Conservation (phyloP, 2,888 invertebrate genomes). For the Invenusta paracnida region DNA sequence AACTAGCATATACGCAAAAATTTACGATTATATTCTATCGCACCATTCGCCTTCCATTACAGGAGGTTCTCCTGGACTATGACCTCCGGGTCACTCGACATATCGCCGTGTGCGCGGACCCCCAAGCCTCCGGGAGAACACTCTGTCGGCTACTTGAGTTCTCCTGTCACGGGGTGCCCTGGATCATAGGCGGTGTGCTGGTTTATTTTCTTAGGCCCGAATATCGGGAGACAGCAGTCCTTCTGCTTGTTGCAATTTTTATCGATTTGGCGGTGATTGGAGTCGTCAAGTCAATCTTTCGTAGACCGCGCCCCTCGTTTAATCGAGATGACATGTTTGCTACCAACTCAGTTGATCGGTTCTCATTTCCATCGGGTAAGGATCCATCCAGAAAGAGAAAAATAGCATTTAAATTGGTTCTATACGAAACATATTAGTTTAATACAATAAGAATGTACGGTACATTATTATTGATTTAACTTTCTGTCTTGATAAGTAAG, state of each 20-base stretch:
- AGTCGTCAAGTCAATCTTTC: neutral
- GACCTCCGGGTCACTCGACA: neutral
- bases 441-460: too few relatives aligned
- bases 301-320: neutral
- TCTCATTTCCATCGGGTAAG: constrained; percentile 40
- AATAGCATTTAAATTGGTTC: too few relatives aligned
- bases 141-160: constrained; percentile 11
- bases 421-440: too few relatives aligned
- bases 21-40: too few relatives aligned
- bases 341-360: constrained; percentile 32
- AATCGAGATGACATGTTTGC: constrained; percentile 19
- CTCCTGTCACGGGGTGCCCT: constrained; percentile 37
- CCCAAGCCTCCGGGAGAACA: neutral
- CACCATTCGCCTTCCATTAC: too few relatives aligned
- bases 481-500: neutral
- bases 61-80: neutral
- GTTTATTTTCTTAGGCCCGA: neutral
- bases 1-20: too few relatives aligned
- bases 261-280: constrained; percentile 30
- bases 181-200: neutral
- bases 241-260: neutral
- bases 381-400: too few relatives aligned
- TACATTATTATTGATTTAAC: neutral
- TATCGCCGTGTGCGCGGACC: neutral
- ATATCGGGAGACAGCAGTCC: neutral